phyloP scores from a whole-genome alignment of 2,888 invertebrate genomes.

The Drosophila peninsularis region DNA sequence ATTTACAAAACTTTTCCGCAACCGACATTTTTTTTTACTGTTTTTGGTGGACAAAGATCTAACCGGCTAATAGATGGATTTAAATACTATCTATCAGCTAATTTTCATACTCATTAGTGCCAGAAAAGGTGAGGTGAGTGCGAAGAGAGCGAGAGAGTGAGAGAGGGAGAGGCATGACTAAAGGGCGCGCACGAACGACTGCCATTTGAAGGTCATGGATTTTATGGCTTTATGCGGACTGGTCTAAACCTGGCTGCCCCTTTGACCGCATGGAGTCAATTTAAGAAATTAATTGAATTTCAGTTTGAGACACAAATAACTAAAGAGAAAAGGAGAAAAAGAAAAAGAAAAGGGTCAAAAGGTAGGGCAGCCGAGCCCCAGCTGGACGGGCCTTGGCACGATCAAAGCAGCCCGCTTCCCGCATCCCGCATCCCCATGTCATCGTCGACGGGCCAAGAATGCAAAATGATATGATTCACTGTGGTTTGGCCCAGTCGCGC shows the following conservation, averaged over 20 bases:
- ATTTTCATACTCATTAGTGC: constrained; percentile 51
- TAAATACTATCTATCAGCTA: constrained; percentile 40
- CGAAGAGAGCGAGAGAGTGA: background rate
- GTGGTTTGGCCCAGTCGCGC: constrained; percentile 10
- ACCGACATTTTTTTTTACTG: constrained; percentile 28
- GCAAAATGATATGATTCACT: constrained; percentile 23
- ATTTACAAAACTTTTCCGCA: constrained; percentile 74
- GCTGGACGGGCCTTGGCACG: constrained; percentile 21
- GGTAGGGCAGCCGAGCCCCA: constrained; percentile 5
- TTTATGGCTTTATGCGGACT: constrained; percentile 15
- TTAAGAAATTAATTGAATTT: constrained; percentile 44
- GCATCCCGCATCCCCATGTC: background rate
- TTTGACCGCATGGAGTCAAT: constrained; percentile 19
- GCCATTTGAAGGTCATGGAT: constrained; percentile 40
- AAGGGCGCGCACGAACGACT: constrained; percentile 29
- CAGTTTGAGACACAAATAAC: constrained; percentile 1
- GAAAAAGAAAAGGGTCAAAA: constrained; percentile 37
- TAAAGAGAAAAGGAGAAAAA: background rate
- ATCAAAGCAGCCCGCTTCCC: background rate
- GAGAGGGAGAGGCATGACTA: background rate
- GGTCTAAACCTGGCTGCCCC: background rate
- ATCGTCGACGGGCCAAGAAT: constrained; percentile 23
- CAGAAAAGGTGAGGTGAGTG: background rate
- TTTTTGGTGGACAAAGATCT: constrained; percentile 49
- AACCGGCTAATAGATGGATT: constrained; percentile 39